These are phyloP conservation scores for Trachops cirrhosus DNA, from an alignment of 2,797 vertebrate species.

Conservation along the genomic window DNA sequence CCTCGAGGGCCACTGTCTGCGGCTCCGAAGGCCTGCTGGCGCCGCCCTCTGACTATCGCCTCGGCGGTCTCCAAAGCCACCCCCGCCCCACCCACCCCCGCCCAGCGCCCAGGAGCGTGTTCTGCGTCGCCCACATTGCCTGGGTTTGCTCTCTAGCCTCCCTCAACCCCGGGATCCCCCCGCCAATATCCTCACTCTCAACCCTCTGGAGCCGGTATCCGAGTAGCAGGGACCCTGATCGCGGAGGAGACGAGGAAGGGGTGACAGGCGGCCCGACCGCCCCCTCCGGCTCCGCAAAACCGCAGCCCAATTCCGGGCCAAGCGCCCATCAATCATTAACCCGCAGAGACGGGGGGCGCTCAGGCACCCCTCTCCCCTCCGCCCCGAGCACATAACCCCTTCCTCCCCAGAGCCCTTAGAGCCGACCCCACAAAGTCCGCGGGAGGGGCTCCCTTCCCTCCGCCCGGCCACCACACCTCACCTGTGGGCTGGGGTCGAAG, in stretches of 20 bases:
- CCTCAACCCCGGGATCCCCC: neutral
- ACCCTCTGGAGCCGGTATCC: neutral
- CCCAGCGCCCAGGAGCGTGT: conserved; percentile 57
- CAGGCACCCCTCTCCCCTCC: neutral
- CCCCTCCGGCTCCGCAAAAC: conserved; percentile 50
- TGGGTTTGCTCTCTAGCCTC: conserved; percentile 27
- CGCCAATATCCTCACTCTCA: neutral
- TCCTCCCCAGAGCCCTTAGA: neutral
- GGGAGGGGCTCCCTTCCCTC: neutral
- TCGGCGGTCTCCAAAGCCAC: conserved; percentile 49
- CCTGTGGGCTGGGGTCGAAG: conserved; percentile 95
- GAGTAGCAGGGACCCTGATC: conserved; percentile 29
- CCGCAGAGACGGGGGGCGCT: conserved; percentile 16
- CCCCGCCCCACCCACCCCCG: conserved; percentile 65
- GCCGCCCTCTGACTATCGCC: conserved; percentile 53
- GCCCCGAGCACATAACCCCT: neutral
- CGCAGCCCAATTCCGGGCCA: conserved; percentile 57
- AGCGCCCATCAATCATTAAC: conserved; percentile 52
- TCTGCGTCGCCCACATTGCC: conserved; percentile 46
- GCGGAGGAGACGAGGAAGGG: neutral
- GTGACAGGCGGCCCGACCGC: conserved; percentile 33
- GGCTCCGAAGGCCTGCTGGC: conserved; percentile 35
- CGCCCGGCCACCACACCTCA: conserved; percentile 79
- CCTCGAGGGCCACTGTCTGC: neutral
- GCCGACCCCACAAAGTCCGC: neutral